phyloP scores from a whole-genome alignment of 1,140 invertebrate genomes.

The Leptinotarsa texana region DNA sequence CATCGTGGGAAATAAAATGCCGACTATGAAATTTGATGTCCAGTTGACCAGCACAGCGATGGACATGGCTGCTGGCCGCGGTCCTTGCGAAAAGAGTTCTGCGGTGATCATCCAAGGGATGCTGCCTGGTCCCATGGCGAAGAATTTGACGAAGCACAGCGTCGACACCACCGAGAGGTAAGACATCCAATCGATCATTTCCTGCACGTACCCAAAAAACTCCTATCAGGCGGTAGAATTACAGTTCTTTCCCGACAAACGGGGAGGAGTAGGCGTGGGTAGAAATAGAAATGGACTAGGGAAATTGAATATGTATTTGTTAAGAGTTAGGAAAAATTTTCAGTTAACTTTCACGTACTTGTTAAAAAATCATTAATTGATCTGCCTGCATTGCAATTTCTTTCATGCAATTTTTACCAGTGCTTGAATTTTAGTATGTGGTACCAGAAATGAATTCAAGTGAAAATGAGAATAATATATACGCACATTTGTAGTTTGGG shows the following conservation, averaged over 20 bases:
- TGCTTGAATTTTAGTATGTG: too few relatives aligned
- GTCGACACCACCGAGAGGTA: conserved; percentile 93
- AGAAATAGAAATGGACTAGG: neutral
- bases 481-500: too few relatives aligned
- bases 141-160: conserved; percentile 94
- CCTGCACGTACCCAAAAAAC: conserved; percentile 94
- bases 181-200: conserved; percentile 97
- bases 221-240: conserved; percentile 76
- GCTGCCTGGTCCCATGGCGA: conserved; percentile 93
- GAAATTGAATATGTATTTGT: neutral
- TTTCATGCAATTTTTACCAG: too few relatives aligned
- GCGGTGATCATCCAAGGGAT: conserved; percentile 99
- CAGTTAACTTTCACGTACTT: too few relatives aligned
- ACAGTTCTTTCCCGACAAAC: conserved; percentile 62
- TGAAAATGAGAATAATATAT: too few relatives aligned
- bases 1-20: conserved; percentile 92
- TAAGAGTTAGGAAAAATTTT: too few relatives aligned
- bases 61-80: conserved; percentile 95
- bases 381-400: too few relatives aligned
- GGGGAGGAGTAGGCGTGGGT: conserved; percentile 57
- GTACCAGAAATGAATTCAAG: too few relatives aligned
- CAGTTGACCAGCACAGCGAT: conserved; percentile 98
- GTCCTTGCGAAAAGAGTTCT: conserved; percentile 96
- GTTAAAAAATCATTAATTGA: too few relatives aligned
- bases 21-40: conserved; percentile 97